phyloP scores from a whole-genome alignment of 2,888 invertebrate genomes.

The Campoplex capitator region DNA sequence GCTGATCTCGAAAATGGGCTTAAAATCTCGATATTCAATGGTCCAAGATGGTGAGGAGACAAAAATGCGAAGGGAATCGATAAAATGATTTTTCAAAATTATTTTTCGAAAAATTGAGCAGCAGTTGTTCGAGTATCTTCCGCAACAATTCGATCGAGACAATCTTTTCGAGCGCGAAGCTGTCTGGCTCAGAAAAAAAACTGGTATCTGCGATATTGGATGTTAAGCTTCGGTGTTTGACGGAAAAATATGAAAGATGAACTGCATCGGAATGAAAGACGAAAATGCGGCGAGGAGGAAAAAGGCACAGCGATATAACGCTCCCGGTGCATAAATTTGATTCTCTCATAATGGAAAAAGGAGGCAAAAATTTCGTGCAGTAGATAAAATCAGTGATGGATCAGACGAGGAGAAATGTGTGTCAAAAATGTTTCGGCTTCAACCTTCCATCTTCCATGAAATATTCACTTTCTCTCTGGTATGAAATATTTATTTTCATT shows the following conservation, averaged over 20 bases:
- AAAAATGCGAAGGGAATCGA: neutral
- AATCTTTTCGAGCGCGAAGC: neutral
- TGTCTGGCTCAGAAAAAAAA: neutral
- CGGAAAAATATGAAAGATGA: conserved; percentile 13
- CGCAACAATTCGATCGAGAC: conserved; percentile 24
- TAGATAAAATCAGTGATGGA: conserved; percentile 5
- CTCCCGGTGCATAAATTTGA: conserved; percentile 24
- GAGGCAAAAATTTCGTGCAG: neutral
- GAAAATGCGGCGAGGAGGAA: conserved; percentile 15
- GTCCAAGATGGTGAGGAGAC: neutral
- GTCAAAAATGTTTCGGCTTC: neutral
- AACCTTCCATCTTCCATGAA: neutral
- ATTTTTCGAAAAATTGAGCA: neutral
- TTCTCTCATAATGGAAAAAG: neutral
- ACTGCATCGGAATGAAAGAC: conserved; percentile 14
- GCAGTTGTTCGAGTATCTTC: neutral
- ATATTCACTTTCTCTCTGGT: no score
- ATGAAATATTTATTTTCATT: neutral
- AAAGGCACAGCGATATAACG: conserved; percentile 11
- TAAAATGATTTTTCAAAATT: neutral
- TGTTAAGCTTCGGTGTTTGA: conserved; percentile 14
- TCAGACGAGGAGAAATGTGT: conserved; percentile 4
- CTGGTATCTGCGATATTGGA: conserved; percentile 46
- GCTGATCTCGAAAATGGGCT: neutral
- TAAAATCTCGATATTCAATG: neutral